Base-by-base conservation (phyloP, 2,888 invertebrate genomes). In the Amiota communis region DNA sequence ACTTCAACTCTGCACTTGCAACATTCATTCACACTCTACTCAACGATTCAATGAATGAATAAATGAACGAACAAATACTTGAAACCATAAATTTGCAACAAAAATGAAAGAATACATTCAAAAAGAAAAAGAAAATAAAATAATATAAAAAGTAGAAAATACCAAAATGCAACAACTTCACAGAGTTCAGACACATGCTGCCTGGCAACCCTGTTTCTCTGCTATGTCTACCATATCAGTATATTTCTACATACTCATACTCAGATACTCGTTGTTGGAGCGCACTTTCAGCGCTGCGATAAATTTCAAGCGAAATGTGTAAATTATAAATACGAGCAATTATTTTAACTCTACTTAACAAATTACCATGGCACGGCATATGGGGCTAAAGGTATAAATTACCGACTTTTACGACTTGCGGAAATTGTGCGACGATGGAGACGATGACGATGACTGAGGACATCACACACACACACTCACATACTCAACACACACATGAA, bases 281-380 rank as follows among this genome's bases (percentile, higher is more conserved):
- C 80, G 79, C 81, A 79, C 84, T 81, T 86, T 84, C 86, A 86
- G 81, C 82, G 81, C 79, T 83, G 81, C 86, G 86, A 89, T 89
- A 89, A 89, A 89, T 89, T 88, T 87, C 82, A 82, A 81, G 83
- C 87, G 86, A 87, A 88, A 88, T 88, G 89, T 89, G 88, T 89
- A 89, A 89, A 89, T 89, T 89, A 89, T 89, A 89, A 89, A 89
- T 89, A 88, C 89, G 86, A 88, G 89, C 89, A 89, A 89, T 89
- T 89, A 89, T 89, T 89, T 89, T 89, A 89, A 89, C 89, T 89
- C 88, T 89, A 89, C 89, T 89, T 89, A 89, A 89, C 89, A 89
- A 89, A 89, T 89, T 89, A 89, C 89, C 88, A 87, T 89, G 88
- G 87, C 89, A 82, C 76, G 83, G 88, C 89, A 89, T 89, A 88